Base-by-base conservation (phyloP, 2,113 vertebrate genomes). In the Struthidea cinerea region DNA sequence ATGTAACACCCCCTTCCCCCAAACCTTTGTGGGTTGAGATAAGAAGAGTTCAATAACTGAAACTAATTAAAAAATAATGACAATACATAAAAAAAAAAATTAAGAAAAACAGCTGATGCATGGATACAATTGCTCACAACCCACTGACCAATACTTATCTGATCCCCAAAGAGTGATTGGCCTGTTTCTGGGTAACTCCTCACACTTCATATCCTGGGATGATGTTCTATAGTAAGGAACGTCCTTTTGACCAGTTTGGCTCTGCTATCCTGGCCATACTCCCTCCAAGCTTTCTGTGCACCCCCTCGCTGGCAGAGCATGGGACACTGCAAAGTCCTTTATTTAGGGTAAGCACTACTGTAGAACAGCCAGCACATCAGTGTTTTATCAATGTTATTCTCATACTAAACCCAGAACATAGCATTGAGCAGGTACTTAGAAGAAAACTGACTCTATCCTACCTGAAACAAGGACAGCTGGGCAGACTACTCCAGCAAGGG, bases 1-100 rank as follows among this genome's bases (percentile, higher is more conserved):
- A 39, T 1, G 2, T 13, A 56, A 35, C 11, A 21, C 1, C 4
- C 5, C 2, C 13, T 32, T 39, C 9, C 3, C 7, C 4, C 5
- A 63, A 39, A 30, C 23, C 16, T 56, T 44, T 50, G 32, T 33
- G 52, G 3, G 4, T 14, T 67, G 26, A 42, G 19, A 41, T 49
- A 59, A 39, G 18, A 57, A 26, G 8, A 30, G 44, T 50, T 76
- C 50, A 65, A 21, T 35, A 26, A 52, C 18, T 3, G 7, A 59
- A 67, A 67, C 5, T 1, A 23, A 50, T 32, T 19, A 33, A 74
- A 65, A 37, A 89, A 37, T 23, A 50, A 44, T 28, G 24, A 49
- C 39, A 87, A 56, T 35, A 16, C 18, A 24, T 22, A 1, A 10
- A 28, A 47, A 61, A 47, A 61, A 49, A 71, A 49, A 7, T 17